Conservation (phyloP, 2,888 invertebrate species). For the Tetragnatha montana region DNA sequence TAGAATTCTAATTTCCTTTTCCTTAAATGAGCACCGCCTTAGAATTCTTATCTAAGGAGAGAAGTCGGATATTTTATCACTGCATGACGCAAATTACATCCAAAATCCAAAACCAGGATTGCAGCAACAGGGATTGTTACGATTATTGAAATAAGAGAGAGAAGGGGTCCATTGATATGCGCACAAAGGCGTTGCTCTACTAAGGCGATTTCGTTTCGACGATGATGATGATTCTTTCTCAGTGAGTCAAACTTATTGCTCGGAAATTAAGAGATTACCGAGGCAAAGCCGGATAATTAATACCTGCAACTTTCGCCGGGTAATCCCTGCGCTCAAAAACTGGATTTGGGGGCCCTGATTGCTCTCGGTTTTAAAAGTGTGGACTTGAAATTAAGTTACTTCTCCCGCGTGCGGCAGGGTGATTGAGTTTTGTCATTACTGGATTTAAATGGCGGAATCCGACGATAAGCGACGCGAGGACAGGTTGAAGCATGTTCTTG, state of each 20-base stretch:
- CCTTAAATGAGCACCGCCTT: neutral
- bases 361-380: slow-evolving; percentile 1
- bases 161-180: neutral
- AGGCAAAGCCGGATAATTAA: slow-evolving; percentile 17
- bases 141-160: neutral
- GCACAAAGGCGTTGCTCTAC: neutral
- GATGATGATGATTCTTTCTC: neutral
- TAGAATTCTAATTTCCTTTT: neutral
- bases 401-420: slow-evolving; percentile 8
- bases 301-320: neutral
- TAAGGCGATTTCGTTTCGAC: neutral
- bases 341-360: slow-evolving; percentile 20
- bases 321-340: slow-evolving; percentile 34
- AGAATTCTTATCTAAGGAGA: neutral
- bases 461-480: slow-evolving; percentile 35
- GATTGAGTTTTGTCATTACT: slow-evolving; percentile 71
- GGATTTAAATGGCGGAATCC: slow-evolving; percentile 16
- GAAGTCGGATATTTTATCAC: neutral
- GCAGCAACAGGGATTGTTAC: neutral
- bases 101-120: neutral
- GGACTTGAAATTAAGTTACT: slow-evolving; percentile 54
- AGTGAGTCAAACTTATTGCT: neutral
- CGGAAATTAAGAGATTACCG: neutral
- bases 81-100: neutral
- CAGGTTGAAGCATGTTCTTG: slow-evolving; percentile 57